phyloP scores from a whole-genome alignment of 2,888 invertebrate species.

The Aricia artaxerxes region DNA sequence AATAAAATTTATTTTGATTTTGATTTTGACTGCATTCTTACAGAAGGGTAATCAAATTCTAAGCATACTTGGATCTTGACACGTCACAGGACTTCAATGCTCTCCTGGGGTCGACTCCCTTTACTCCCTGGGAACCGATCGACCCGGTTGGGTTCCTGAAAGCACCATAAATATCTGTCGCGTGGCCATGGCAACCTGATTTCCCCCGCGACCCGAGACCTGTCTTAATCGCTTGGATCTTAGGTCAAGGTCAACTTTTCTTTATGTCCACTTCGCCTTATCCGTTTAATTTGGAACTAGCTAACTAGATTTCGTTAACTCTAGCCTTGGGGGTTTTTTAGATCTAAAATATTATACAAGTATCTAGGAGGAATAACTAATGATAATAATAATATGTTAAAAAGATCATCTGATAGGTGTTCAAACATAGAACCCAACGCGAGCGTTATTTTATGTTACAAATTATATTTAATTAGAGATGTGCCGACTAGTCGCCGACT shows the following conservation, averaged over 20 bases:
- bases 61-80: conserved; percentile 29
- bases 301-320: not conserved
- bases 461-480: too few relatives aligned
- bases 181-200: conserved; percentile 53
- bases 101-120: conserved; percentile 28
- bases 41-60: conserved; percentile 34
- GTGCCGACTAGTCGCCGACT: too few relatives aligned
- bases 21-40: too few relatives aligned
- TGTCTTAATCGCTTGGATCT: conserved; percentile 47
- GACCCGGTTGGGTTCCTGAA: conserved; percentile 41
- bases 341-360: not conserved
- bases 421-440: too few relatives aligned
- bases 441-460: too few relatives aligned
- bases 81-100: conserved; percentile 33
- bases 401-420: too few relatives aligned
- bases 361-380: not conserved
- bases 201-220: conserved; percentile 60
- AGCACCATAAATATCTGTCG: conserved; percentile 65
- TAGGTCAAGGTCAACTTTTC: conserved; percentile 39
- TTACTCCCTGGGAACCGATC: conserved; percentile 35
- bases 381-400: too few relatives aligned
- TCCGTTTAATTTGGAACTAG: not conserved
- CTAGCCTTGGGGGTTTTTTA: not conserved
- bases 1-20: too few relatives aligned
- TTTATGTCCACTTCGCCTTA: not conserved